phyloP scores from a whole-genome alignment of 2,888 invertebrate species.

The Dynastes hyllus region DNA sequence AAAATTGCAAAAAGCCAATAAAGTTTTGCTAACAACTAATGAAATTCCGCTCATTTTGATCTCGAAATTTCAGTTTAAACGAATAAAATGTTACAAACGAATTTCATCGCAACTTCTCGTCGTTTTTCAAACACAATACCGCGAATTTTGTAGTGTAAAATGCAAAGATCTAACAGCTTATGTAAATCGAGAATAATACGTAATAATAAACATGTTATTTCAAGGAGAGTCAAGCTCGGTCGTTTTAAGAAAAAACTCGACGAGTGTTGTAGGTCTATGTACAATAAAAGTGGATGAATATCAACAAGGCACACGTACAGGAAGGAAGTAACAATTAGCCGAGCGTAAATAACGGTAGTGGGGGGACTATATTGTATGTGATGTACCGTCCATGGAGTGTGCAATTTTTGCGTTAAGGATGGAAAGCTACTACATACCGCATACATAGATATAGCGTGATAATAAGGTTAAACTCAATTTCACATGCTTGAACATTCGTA shows the following conservation, averaged over 20 bases:
- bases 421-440: slow-evolving; percentile 46
- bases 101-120: background rate
- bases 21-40: slow-evolving; percentile 76
- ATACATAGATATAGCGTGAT: slow-evolving; percentile 29
- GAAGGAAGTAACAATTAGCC: slow-evolving; percentile 71
- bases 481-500: slow-evolving; percentile 35
- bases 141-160: background rate
- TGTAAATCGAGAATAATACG: slow-evolving; percentile 1
- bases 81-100: background rate
- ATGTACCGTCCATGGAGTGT: slow-evolving; percentile 42
- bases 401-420: slow-evolving; percentile 33
- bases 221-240: slow-evolving; percentile 6
- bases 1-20: slow-evolving; percentile 80
- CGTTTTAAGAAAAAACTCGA: background rate
- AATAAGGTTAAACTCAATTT: slow-evolving; percentile 40
- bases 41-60: slow-evolving; percentile 62
- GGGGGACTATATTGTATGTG: slow-evolving; percentile 55
- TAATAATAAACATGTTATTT: slow-evolving; percentile 27
- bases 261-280: background rate
- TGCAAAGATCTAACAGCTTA: slow-evolving; percentile 14
- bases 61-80: background rate
- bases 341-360: slow-evolving; percentile 65
- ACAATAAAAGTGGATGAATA: slow-evolving; percentile 45
- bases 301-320: slow-evolving; percentile 63
- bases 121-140: background rate